Conservation (phyloP, 2,888 invertebrate species). For the Dynastes grantii region DNA sequence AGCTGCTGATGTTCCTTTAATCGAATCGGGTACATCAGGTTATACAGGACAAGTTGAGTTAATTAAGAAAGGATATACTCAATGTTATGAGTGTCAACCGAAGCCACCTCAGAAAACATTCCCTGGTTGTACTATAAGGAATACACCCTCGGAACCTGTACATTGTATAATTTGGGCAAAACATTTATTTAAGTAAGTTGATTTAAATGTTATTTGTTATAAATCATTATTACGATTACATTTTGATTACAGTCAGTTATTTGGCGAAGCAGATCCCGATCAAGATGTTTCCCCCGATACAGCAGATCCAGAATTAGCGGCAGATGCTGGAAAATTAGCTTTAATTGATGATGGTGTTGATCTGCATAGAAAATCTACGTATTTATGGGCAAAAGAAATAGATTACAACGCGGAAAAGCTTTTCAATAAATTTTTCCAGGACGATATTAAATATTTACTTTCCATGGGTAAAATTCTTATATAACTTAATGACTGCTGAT, state of each 20-base stretch:
- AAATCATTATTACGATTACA: slow-evolving; percentile 1
- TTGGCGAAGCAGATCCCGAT: slow-evolving; percentile 97
- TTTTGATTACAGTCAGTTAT: slow-evolving; percentile 84
- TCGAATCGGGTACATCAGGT: slow-evolving; percentile 98
- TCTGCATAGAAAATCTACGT: slow-evolving; percentile 79
- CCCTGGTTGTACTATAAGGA: slow-evolving; percentile 98
- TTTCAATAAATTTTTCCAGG: slow-evolving; percentile 93
- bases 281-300: slow-evolving; percentile 98
- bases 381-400: slow-evolving; percentile 89
- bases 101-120: slow-evolving; percentile 93
- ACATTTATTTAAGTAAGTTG: slow-evolving; percentile 93
- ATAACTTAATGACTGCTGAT: slow-evolving; percentile 23
- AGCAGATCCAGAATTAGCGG: slow-evolving; percentile 93
- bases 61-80: slow-evolving; percentile 88
- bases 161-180: slow-evolving; percentile 99
- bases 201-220: neutral
- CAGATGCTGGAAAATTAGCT: slow-evolving; percentile 78
- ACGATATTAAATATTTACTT: slow-evolving; percentile 95
- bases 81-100: slow-evolving; percentile 97
- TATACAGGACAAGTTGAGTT: slow-evolving; percentile 97
- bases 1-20: slow-evolving; percentile 92
- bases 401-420: slow-evolving; percentile 89
- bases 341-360: slow-evolving; percentile 71
- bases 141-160: slow-evolving; percentile 98
- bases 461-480: slow-evolving; percentile 78